These are phyloP conservation scores for Corydoras maculifer DNA, from an alignment of 2,113 vertebrate species.

Conservation along the genomic window DNA sequence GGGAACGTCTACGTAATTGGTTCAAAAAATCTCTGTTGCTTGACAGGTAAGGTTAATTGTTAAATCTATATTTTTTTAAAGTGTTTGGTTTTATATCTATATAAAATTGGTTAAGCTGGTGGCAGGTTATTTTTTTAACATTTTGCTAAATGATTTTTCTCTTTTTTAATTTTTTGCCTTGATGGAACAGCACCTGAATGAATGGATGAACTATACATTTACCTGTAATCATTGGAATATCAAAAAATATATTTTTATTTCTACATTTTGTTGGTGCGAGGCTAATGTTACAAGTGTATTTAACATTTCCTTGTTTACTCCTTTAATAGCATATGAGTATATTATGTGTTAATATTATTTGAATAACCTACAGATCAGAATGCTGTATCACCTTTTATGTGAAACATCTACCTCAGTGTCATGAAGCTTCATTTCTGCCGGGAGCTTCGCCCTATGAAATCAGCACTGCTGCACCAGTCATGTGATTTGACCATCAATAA, in stretches of 20 bases:
- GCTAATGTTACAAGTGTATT: constrained; percentile 33
- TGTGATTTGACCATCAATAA: constrained; percentile 19
- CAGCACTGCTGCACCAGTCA: not conserved
- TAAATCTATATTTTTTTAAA: constrained; percentile 62
- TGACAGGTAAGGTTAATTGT: constrained; percentile 30
- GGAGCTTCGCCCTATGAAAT: constrained; percentile 47
- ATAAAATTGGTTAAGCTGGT: constrained; percentile 42
- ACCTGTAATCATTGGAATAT: constrained; percentile 31
- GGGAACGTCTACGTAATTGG: too few relatives aligned
- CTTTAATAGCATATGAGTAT: constrained; percentile 13
- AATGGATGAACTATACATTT: constrained; percentile 10
- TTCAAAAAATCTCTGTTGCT: constrained; percentile 22
- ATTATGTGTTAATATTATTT: constrained; percentile 35
- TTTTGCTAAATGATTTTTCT: constrained; percentile 41
- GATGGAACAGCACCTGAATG: constrained; percentile 36
- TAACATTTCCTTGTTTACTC: constrained; percentile 22
- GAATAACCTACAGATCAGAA: constrained; percentile 36
- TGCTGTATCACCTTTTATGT: constrained; percentile 50
- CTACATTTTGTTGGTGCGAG: constrained; percentile 6
- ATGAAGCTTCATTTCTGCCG: constrained; percentile 40
- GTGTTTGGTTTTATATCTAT: constrained; percentile 55
- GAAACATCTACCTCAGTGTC: constrained; percentile 66
- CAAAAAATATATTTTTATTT: constrained; percentile 4
- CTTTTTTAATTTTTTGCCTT: constrained; percentile 40
- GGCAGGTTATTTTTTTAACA: constrained; percentile 32